These are phyloP conservation scores for Mongoloraphidia duomilia DNA, from an alignment of 2,888 invertebrate genomes.

Conservation along the genomic window DNA sequence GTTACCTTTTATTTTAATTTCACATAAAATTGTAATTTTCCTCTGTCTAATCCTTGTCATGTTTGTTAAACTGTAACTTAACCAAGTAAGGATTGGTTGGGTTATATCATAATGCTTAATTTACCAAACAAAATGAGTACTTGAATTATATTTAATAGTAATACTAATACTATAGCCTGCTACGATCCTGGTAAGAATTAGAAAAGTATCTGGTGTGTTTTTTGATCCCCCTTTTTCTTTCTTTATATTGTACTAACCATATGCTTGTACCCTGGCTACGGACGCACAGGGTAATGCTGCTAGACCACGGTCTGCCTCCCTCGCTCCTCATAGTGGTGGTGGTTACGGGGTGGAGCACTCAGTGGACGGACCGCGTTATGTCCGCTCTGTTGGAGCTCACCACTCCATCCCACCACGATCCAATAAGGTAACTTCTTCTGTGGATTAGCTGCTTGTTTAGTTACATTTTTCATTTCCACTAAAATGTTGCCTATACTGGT, in stretches of 20 bases:
- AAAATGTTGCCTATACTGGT: background rate
- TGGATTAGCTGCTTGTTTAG: background rate
- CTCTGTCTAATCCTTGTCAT: too few relatives aligned
- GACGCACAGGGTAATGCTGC: conserved; percentile 29
- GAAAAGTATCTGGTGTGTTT: too few relatives aligned
- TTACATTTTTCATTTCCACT: background rate
- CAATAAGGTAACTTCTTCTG: conserved; percentile 4
- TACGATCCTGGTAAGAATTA: too few relatives aligned
- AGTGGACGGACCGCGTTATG: conserved; percentile 34
- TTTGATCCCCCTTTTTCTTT: conserved; percentile 3
- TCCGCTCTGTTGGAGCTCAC: conserved; percentile 17
- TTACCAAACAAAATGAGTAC: too few relatives aligned
- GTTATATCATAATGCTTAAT: too few relatives aligned
- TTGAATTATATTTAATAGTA: too few relatives aligned
- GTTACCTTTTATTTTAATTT: too few relatives aligned
- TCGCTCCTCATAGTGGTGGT: conserved; percentile 21
- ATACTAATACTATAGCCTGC: too few relatives aligned
- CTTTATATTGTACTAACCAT: conserved; percentile 11
- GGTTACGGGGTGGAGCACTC: conserved; percentile 34
- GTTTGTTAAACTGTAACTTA: too few relatives aligned
- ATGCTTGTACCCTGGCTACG: conserved; percentile 17
- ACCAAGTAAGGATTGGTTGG: too few relatives aligned
- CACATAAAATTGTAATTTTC: too few relatives aligned
- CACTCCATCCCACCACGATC: conserved; percentile 2
- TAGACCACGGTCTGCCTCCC: conserved; percentile 28